phyloP scores from a whole-genome alignment of 2,797 vertebrate species.

The Botia kubotai region DNA sequence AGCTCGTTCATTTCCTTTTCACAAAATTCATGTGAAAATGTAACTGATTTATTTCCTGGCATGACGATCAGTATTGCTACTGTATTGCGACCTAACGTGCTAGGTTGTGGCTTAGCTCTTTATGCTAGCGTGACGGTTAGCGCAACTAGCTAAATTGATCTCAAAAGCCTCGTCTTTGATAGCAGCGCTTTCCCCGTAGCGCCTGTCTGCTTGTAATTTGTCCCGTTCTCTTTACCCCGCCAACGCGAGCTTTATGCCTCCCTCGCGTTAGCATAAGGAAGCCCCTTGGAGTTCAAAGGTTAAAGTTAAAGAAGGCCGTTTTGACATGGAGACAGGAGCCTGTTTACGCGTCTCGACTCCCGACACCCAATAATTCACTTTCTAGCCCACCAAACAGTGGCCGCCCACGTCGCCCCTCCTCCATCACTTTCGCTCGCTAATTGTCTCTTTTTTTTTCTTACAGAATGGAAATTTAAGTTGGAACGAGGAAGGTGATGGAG shows the following conservation, averaged over 20 bases:
- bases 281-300: slow-evolving; percentile 24
- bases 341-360: slow-evolving; percentile 43
- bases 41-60: background rate
- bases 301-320: slow-evolving; percentile 8
- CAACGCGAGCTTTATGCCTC: background rate
- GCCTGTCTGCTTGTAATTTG: background rate
- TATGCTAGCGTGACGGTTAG: background rate
- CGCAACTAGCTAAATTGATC: background rate
- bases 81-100: background rate
- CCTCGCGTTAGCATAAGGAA: slow-evolving; percentile 14
- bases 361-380: slow-evolving; percentile 33
- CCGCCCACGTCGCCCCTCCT: background rate
- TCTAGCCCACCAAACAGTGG: slow-evolving; percentile 19
- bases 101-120: background rate
- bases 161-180: background rate
- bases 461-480: slow-evolving; percentile 84
- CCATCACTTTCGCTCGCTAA: slow-evolving; percentile 24
- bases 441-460: slow-evolving; percentile 46
- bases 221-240: background rate
- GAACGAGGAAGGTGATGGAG: slow-evolving; percentile 87
- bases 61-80: background rate
- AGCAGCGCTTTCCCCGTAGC: background rate
- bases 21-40: background rate
- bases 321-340: slow-evolving; percentile 17
- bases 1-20: too few relatives aligned